phyloP scores from a whole-genome alignment of 2,113 vertebrate species.

The Tragelaphus scriptus region DNA sequence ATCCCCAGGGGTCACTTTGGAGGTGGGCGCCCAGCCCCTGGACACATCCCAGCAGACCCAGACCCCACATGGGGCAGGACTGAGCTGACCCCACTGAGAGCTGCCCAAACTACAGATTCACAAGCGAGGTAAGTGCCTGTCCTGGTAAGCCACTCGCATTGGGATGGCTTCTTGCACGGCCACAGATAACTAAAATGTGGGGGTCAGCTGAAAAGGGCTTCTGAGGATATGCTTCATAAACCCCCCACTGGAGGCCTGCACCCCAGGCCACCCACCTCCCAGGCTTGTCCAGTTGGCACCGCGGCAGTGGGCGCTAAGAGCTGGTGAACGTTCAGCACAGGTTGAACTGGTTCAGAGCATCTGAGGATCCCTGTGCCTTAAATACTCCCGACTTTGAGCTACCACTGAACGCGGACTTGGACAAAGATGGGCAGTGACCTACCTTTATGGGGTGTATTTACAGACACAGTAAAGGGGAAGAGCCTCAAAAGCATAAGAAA shows the following conservation, averaged over 20 bases:
- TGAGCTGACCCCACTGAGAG: not conserved
- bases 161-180: not conserved
- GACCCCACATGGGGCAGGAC: not conserved
- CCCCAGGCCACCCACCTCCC: not conserved
- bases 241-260: not conserved
- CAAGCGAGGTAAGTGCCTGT: not conserved
- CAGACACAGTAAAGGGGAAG: not conserved
- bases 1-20: not conserved
- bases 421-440: not conserved
- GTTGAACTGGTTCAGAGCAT: not conserved
- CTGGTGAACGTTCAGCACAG: not conserved
- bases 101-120: not conserved
- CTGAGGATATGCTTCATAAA: not conserved
- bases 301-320: not conserved
- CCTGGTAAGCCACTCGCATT: not conserved
- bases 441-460: not conserved
- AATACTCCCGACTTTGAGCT: not conserved
- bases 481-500: too few species aligned
- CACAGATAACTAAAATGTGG: not conserved
- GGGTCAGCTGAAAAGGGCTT: not conserved
- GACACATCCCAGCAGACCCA: accelerated
- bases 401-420: not conserved
- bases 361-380: not conserved
- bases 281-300: not conserved
- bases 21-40: not conserved